These are phyloP conservation scores for Carassius gibelio DNA, from an alignment of 2,113 vertebrate species.

Conservation along the genomic window DNA sequence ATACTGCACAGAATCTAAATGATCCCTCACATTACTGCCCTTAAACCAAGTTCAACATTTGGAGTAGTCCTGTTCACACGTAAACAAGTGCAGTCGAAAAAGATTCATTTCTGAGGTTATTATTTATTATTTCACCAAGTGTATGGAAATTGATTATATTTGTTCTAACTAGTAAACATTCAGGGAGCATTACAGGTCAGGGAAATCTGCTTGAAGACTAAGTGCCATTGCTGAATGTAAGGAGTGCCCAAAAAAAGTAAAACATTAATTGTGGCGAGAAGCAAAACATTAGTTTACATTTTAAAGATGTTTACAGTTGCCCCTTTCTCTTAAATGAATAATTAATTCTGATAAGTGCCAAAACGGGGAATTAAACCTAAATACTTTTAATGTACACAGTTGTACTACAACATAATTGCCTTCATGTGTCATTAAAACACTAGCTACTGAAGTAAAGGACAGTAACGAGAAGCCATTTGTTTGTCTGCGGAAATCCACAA, in stretches of 20 bases:
- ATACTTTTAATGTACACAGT: slow-evolving; percentile 12
- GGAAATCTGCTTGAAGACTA: slow-evolving; percentile 56
- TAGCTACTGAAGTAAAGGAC: slow-evolving; percentile 17
- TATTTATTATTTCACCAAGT: not conserved
- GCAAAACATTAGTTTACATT: slow-evolving; percentile 58
- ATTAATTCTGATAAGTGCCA: slow-evolving; percentile 53
- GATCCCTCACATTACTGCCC: slow-evolving; percentile 54
- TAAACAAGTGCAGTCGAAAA: slow-evolving; percentile 23
- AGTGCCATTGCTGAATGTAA: slow-evolving; percentile 68
- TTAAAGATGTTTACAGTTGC: slow-evolving; percentile 57
- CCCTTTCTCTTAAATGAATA: slow-evolving; percentile 49
- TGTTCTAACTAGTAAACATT: slow-evolving; percentile 32
- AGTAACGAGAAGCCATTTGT: slow-evolving; percentile 35
- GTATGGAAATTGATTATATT: slow-evolving; percentile 23
- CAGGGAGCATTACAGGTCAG: slow-evolving; percentile 58
- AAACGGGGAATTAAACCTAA: slow-evolving; percentile 14
- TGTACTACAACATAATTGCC: slow-evolving; percentile 38
- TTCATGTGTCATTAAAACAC: slow-evolving; percentile 35
- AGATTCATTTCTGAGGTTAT: not conserved
- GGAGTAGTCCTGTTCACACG: slow-evolving; percentile 49
- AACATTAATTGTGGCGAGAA: not conserved
- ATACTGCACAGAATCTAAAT: slow-evolving; percentile 43
- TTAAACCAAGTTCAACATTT: slow-evolving; percentile 40
- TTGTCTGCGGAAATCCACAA: slow-evolving; percentile 7
- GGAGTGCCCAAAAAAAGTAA: slow-evolving; percentile 43